Evolutionary conservation across 2,888 invertebrate genomes (phyloP).

Genomic region (Bellardia pandia): DNA sequence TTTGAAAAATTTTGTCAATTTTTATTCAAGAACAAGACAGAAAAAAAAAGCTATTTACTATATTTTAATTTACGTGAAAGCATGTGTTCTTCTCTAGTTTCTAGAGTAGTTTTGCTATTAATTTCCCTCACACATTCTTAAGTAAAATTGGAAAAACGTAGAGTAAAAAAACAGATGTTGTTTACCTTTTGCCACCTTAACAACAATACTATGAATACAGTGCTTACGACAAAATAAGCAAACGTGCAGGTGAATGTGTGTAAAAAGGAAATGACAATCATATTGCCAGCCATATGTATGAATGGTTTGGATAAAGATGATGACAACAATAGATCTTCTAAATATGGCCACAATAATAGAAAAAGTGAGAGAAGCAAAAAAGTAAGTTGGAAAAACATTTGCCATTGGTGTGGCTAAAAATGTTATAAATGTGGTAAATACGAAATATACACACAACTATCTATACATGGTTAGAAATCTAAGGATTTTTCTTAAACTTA

Average conservation of each 20-base stretch:
- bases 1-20: too few species aligned
- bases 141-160: slow-evolving; percentile 11
- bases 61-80: slow-evolving; percentile 52
- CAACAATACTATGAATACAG: slow-evolving; percentile 34
- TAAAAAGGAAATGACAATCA: slow-evolving; percentile 64
- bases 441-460: background rate
- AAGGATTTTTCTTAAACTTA: slow-evolving; percentile 57
- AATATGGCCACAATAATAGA: slow-evolving; percentile 49
- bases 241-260: background rate
- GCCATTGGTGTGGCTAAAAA: slow-evolving; percentile 73
- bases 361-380: slow-evolving; percentile 14
- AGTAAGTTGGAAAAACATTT: slow-evolving; percentile 74
- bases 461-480: slow-evolving; percentile 22
- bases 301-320: slow-evolving; percentile 28
- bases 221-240: background rate
- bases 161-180: slow-evolving; percentile 46
- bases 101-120: slow-evolving; percentile 14
- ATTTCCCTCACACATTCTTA: slow-evolving; percentile 7
- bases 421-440: slow-evolving; percentile 55
- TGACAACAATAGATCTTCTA: slow-evolving; percentile 63
- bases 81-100: slow-evolving; percentile 19
- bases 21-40: background rate
- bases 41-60: background rate
- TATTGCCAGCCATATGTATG: slow-evolving; percentile 59
- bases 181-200: slow-evolving; percentile 55